These are phyloP conservation scores for Myotis planiceps DNA, from an alignment of 2,797 vertebrate genomes.

Conservation along the genomic window DNA sequence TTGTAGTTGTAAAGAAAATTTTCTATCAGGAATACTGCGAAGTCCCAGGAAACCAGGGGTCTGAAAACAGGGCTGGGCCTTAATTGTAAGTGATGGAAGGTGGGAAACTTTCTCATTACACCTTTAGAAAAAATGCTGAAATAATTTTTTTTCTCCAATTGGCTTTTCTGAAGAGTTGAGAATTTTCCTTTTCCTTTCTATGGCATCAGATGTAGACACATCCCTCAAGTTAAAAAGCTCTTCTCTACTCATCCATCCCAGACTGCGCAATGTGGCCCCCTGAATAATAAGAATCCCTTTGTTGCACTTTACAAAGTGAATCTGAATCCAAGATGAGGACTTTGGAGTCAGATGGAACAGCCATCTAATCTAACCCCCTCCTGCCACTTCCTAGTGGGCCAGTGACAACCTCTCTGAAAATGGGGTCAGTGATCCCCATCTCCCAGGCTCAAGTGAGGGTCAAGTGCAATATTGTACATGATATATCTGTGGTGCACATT, in stretches of 20 bases:
- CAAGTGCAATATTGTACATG: not conserved
- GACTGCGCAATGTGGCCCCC: not conserved
- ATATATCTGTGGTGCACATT: not conserved
- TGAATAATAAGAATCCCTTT: not conserved
- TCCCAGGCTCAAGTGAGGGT: not conserved
- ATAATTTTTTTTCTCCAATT: not conserved
- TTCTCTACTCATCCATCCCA: not conserved
- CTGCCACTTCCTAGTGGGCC: not conserved
- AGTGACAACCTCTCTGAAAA: not conserved
- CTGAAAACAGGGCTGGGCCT: not conserved
- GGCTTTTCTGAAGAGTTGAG: constrained; percentile 23
- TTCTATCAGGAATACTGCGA: not conserved
- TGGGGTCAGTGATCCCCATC: not conserved
- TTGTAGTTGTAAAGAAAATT: constrained; percentile 34
- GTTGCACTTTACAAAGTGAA: not conserved
- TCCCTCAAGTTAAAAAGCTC: not conserved
- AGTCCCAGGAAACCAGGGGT: not conserved
- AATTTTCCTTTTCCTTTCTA: not conserved
- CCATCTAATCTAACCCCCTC: not conserved
- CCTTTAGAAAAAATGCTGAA: constrained; percentile 47
- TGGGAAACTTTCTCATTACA: not conserved
- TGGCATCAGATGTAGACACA: not conserved
- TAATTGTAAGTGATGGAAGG: constrained; percentile 33
- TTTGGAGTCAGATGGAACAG: not conserved
- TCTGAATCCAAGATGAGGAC: not conserved